These are phyloP conservation scores for Lithophane leautieri DNA, from an alignment of 2,888 invertebrate genomes.

Conservation along the genomic window DNA sequence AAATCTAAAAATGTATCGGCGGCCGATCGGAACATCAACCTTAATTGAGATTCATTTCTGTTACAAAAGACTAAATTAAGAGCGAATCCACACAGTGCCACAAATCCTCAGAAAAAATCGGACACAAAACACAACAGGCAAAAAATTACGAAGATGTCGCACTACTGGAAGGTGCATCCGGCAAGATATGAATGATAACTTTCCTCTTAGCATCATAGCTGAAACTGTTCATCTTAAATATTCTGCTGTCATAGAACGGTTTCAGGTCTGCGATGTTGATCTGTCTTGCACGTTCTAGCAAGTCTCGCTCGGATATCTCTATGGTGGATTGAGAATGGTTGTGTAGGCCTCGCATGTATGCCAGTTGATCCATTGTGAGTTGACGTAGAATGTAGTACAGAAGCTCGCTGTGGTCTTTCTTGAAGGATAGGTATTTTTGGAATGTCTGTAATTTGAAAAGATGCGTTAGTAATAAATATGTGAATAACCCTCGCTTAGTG, in stretches of 20 bases:
- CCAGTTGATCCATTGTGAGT: constrained; percentile 96
- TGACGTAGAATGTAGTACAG: constrained; percentile 98
- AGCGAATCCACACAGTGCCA: constrained; percentile 25
- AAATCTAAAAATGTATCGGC: no score
- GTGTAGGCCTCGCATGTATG: constrained; percentile 94
- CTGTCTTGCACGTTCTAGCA: constrained; percentile 94
- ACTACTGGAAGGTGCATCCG: constrained; percentile 87
- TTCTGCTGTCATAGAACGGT: constrained; percentile 97
- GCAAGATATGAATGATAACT: constrained; percentile 95
- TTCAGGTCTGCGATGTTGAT: constrained; percentile 97
- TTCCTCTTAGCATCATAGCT: constrained; percentile 95
- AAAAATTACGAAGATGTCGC: constrained; percentile 66
- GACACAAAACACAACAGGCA: constrained; percentile 1
- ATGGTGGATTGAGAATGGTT: constrained; percentile 93
- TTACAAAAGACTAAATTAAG: neutral
- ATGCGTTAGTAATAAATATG: neutral
- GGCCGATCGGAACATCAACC: no score
- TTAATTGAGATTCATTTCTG: constrained; percentile 1
- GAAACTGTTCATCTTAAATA: constrained; percentile 97
- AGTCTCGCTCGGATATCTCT: constrained; percentile 94
- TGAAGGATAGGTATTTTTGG: constrained; percentile 97
- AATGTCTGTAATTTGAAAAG: constrained; percentile 93
- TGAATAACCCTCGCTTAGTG: no score
- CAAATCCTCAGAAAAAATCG: neutral
- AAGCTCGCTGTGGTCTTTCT: constrained; percentile 98